Evolutionary conservation across 2,797 vertebrate species (phyloP).

Genomic region (Enteromius radiatus): DNA sequence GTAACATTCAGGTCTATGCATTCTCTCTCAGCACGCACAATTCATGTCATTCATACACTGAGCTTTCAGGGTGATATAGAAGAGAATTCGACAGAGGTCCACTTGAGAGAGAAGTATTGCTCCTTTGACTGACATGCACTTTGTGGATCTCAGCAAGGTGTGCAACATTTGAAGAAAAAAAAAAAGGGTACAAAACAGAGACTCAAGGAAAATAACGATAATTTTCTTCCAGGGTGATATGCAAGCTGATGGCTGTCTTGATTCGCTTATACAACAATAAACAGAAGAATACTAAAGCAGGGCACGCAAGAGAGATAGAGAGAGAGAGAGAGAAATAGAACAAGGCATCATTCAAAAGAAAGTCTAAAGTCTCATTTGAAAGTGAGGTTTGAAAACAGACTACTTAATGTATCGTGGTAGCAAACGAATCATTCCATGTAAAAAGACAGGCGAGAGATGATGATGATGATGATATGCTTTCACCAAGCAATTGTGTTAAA

Average conservation of each 20-base stretch:
- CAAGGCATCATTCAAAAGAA: constrained; percentile 8
- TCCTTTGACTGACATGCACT: constrained; percentile 38
- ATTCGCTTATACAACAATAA: neutral
- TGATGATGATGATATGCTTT: constrained; percentile 61
- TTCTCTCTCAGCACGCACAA: neutral
- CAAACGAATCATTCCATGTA: constrained; percentile 40
- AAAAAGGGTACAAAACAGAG: neutral
- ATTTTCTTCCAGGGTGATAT: constrained; percentile 7
- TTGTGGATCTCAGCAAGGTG: constrained; percentile 18
- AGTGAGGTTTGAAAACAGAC: constrained; percentile 31
- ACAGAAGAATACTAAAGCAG: neutral
- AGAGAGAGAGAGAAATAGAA: constrained; percentile 11
- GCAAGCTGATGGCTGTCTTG: constrained; percentile 4
- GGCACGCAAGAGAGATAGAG: too few relatives aligned
- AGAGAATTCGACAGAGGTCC: constrained; percentile 24
- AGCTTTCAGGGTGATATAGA: constrained; percentile 9
- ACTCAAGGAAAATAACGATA: neutral
- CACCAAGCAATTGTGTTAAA: constrained; percentile 63
- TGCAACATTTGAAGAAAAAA: neutral
- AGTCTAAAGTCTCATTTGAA: constrained; percentile 14
- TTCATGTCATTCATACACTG: neutral
- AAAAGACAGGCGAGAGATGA: constrained; percentile 48
- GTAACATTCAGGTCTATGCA: constrained; percentile 5
- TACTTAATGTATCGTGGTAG: constrained; percentile 24
- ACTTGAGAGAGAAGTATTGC: constrained; percentile 31